phyloP scores from a whole-genome alignment of 92 coral and sea anemone species.

The Virgularia gustaviana region DNA sequence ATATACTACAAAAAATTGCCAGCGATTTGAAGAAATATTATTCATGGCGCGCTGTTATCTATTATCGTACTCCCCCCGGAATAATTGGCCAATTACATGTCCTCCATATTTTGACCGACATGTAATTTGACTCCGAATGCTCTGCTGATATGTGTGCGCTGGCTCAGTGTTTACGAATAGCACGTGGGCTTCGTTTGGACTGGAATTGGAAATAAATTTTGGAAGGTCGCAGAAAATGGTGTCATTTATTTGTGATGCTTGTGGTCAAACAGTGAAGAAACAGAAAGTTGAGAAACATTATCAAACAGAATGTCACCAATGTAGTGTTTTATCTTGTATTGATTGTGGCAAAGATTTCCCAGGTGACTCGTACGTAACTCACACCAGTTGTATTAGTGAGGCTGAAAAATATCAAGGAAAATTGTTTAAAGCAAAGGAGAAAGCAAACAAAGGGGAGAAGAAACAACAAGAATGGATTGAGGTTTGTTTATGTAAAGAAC shows the following conservation, averaged over 20 bases:
- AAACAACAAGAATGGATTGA: constrained; percentile 97
- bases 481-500: constrained; percentile 53
- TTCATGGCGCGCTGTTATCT: too few relatives aligned
- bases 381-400: constrained; percentile 86
- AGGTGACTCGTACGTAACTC: constrained; percentile 79
- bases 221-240: constrained; percentile 55
- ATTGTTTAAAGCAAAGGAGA: constrained; percentile 83
- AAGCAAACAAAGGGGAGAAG: constrained; percentile 83
- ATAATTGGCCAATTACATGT: too few relatives aligned
- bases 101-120: too few relatives aligned
- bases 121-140: too few relatives aligned
- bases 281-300: constrained; percentile 94
- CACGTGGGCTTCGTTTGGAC: too few relatives aligned
- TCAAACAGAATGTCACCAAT: constrained; percentile 70
- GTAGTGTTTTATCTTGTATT: constrained; percentile 83
- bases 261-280: constrained; percentile 91
- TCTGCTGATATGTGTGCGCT: too few relatives aligned
- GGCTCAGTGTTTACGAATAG: too few relatives aligned
- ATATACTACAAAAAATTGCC: too few relatives aligned
- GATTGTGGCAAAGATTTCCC: constrained; percentile 94
- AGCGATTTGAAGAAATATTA: too few relatives aligned
- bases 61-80: too few relatives aligned
- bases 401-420: constrained; percentile 99
- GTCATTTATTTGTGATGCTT: constrained; percentile 82
- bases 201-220: too few relatives aligned